Evolutionary conservation across 2,113 vertebrate species (phyloP).

Genomic region (Orthonyx spaldingii): DNA sequence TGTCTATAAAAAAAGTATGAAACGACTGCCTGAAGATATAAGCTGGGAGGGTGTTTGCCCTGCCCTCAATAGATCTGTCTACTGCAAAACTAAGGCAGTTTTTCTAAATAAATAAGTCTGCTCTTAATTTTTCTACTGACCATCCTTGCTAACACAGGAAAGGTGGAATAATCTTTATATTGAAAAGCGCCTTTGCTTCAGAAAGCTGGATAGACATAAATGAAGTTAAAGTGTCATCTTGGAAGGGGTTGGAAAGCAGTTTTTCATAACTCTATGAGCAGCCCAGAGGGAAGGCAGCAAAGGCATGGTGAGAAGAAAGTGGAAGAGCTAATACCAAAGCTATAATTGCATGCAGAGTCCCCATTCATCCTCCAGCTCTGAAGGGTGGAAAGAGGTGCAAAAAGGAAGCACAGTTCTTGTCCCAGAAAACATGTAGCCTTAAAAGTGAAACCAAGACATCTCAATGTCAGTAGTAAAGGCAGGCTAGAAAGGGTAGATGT

Average conservation of each 20-base stretch:
- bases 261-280: too few species aligned
- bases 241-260: background rate
- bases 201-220: background rate
- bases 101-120: background rate
- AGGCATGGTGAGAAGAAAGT: background rate
- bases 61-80: background rate
- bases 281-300: background rate
- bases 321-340: background rate
- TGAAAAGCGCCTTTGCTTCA: background rate
- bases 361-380: background rate
- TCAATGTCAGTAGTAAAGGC: background rate
- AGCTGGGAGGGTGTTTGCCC: background rate
- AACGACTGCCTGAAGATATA: background rate
- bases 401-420: background rate
- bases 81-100: background rate
- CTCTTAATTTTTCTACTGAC: background rate
- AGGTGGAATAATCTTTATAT: background rate
- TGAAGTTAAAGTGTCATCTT: background rate
- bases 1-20: background rate
- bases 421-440: background rate
- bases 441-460: background rate
- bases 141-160: background rate
- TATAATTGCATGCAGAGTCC: background rate
- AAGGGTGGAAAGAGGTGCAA: accelerated
- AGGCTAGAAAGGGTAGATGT: background rate